A percentile compares a stretch with the other conserved stretches of the same genome.
Evolutionary conservation across 30 jellyfish, hydroid and myxozoan genomes (phyloP).

Genomic region (Phacellophora camtschatica): DNA sequence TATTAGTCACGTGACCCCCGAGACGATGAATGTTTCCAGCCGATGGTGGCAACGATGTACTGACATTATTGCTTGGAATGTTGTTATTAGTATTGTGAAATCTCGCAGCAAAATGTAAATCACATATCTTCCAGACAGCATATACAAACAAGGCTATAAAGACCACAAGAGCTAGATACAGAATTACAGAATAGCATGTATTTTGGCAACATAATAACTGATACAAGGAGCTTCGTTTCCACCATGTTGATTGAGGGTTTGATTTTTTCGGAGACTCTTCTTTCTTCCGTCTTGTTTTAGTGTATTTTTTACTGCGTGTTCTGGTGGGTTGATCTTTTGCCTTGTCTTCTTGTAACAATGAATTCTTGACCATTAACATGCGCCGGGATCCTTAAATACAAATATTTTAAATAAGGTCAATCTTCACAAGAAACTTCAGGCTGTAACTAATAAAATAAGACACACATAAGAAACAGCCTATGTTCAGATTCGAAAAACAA

Average conservation of each 20-base stretch:
- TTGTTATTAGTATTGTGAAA: background rate
- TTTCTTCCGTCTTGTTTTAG: conserved; percentile 51
- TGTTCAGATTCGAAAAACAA: no score
- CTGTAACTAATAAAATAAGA: no score
- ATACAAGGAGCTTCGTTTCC: conserved; percentile 37
- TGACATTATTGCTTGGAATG: background rate
- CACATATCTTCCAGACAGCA: conserved; percentile 61
- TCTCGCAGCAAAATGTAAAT: background rate
- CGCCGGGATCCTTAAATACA: conserved; percentile 57
- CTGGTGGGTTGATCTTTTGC: conserved; percentile 51
- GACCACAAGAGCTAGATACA: conserved; percentile 21
- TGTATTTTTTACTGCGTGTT: conserved; percentile 54
- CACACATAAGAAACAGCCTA: no score
- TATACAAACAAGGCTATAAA: conserved; percentile 29
- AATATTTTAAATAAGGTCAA: no score
- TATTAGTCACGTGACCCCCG: background rate
- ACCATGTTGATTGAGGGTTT: conserved; percentile 49
- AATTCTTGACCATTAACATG: conserved; percentile 67
- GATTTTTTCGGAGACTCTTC: background rate
- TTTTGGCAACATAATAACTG: conserved; percentile 59
- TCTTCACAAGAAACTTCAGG: no score
- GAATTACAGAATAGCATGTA: conserved; percentile 22
- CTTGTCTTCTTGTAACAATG: conserved; percentile 53
- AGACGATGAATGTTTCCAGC: background rate
- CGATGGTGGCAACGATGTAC: background rate